Conservation (phyloP, 2,113 vertebrate species). For the Neotoma lepida region DNA sequence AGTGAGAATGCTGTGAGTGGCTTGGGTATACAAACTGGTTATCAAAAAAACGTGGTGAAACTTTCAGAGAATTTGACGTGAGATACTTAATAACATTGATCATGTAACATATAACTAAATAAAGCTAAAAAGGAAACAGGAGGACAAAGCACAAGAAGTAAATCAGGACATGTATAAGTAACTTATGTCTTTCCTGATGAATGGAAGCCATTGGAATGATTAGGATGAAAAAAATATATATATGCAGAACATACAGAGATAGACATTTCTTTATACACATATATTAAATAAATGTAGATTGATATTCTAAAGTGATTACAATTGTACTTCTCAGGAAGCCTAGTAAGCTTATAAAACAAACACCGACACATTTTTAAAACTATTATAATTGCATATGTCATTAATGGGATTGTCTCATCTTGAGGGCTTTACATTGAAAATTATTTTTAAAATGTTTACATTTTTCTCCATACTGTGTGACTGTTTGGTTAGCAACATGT, state of each 20-base stretch:
- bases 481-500: background rate
- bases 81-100: background rate
- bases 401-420: background rate
- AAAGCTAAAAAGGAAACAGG: background rate
- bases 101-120: background rate
- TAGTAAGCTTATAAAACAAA: background rate
- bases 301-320: background rate
- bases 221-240: background rate
- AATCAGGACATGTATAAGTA: no score
- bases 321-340: background rate
- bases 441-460: background rate
- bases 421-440: background rate
- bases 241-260: background rate
- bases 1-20: no score
- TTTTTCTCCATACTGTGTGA: background rate
- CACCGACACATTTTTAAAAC: no score
- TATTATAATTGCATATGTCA: background rate
- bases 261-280: background rate
- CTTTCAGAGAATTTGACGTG: background rate
- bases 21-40: rapidly evolving
- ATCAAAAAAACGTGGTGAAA: background rate
- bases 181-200: background rate
- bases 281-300: background rate
- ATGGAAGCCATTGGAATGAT: background rate
- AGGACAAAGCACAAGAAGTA: rapidly evolving